Percentiles rank a stretch among this genome's conserved stretches.
Conservation (phyloP, 1,140 invertebrate genomes). For the Drosophila insularis region DNA sequence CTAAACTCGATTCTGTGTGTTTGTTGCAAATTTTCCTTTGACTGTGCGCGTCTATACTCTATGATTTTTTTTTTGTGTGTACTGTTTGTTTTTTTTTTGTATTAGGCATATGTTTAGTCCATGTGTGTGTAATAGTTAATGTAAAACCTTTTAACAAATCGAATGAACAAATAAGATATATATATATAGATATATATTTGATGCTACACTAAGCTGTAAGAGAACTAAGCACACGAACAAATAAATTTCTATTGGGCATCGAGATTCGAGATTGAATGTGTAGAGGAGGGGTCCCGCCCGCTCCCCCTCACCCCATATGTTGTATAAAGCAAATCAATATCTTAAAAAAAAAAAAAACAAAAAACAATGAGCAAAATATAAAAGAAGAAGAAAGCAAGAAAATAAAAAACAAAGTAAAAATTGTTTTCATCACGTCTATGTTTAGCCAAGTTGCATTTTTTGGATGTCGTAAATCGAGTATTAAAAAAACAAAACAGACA, state of each 20-base stretch:
- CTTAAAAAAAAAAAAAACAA: neutral
- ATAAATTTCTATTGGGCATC: neutral
- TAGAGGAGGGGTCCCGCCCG: neutral
- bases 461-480: conserved; percentile 17
- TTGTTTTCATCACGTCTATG: conserved; percentile 10
- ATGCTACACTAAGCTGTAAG: neutral
- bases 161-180: neutral
- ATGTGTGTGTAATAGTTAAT: conserved; percentile 63
- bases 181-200: neutral
- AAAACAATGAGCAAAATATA: neutral
- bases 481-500: conserved; percentile 22
- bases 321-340: conserved; percentile 20
- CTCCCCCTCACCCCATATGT: neutral
- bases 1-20: conserved; percentile 19
- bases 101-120: conserved; percentile 69
- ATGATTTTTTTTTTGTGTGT: conserved; percentile 7
- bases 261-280: neutral
- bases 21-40: conserved; percentile 13
- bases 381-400: neutral
- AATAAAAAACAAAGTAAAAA: neutral
- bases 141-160: conserved; percentile 29
- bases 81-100: conserved; percentile 9
- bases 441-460: conserved; percentile 11
- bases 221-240: conserved; percentile 9
- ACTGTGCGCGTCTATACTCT: conserved; percentile 2